Evolutionary conservation across 2,113 vertebrate species (phyloP).

Genomic region (Turdus rufiventris): DNA sequence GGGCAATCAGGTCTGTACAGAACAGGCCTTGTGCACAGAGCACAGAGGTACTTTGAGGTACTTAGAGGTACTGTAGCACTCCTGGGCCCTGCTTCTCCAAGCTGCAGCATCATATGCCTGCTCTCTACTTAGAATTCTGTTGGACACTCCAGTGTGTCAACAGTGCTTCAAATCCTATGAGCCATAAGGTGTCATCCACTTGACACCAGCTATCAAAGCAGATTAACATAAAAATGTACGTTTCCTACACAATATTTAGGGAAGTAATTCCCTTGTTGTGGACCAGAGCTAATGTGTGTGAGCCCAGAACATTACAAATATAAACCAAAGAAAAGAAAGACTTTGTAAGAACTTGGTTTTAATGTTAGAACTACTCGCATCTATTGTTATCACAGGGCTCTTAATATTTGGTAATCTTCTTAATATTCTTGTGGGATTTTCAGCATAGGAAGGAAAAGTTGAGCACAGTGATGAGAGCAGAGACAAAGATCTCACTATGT

Average conservation of each 20-base stretch:
- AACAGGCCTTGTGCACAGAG: not conserved
- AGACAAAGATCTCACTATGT: not conserved
- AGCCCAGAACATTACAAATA: not conserved
- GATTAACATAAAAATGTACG: not conserved
- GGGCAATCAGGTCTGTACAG: not conserved
- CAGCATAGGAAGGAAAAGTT: not conserved
- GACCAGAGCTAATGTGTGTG: not conserved
- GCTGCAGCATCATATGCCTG: not conserved
- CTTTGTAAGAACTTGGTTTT: not conserved
- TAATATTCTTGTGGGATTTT: not conserved
- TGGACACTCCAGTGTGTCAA: not conserved
- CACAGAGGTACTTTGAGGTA: not conserved
- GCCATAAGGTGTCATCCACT: not conserved
- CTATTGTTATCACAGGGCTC: not conserved
- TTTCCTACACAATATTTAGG: not conserved
- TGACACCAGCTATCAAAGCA: not conserved
- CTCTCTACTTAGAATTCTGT: not conserved
- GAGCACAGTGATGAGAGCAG: rapidly evolving
- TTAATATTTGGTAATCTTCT: not conserved
- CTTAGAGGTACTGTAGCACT: not conserved
- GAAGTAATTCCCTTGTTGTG: not conserved
- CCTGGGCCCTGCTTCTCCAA: not conserved
- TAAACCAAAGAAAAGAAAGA: not conserved
- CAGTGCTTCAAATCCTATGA: not conserved
- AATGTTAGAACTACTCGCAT: not conserved